phyloP scores from a whole-genome alignment of 2,797 vertebrate species.

The Crax fasciolata region DNA sequence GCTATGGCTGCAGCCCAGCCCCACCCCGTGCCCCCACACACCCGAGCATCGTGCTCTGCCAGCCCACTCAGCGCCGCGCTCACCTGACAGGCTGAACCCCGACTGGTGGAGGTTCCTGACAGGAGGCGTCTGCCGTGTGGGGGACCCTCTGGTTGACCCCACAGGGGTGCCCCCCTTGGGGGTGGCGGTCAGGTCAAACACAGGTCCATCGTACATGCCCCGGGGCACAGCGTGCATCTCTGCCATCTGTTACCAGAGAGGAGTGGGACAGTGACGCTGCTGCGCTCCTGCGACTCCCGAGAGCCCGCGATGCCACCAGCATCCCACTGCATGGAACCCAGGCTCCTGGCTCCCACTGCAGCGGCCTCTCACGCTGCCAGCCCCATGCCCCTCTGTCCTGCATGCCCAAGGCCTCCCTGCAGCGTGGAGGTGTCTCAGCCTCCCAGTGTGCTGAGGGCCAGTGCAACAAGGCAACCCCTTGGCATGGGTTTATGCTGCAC shows the following conservation, averaged over 20 bases:
- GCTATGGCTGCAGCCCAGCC: background rate
- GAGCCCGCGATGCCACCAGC: background rate
- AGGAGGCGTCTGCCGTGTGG: conserved; percentile 90
- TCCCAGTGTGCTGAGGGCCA: background rate
- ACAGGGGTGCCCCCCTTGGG: conserved; percentile 94
- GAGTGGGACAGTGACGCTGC: background rate
- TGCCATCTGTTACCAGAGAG: conserved; percentile 86
- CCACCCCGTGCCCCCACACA: background rate
- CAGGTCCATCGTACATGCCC: conserved; percentile 96
- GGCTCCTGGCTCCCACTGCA: background rate
- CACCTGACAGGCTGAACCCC: conserved; percentile 95
- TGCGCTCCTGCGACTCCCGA: background rate
- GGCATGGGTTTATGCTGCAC: background rate
- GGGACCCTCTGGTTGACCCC: conserved; percentile 92
- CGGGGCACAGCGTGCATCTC: conserved; percentile 94
- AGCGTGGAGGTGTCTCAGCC: background rate
- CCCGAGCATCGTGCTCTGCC: background rate
- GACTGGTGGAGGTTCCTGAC: conserved; percentile 97
- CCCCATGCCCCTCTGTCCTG: accelerated
- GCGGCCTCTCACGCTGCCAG: background rate
- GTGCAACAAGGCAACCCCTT: background rate
- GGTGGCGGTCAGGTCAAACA: conserved; percentile 93
- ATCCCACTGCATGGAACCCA: accelerated
- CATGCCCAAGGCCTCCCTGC: background rate
- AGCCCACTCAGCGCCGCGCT: background rate